phyloP scores from a whole-genome alignment of 2,797 vertebrate genomes.

The Philypnodon macrostomus region DNA sequence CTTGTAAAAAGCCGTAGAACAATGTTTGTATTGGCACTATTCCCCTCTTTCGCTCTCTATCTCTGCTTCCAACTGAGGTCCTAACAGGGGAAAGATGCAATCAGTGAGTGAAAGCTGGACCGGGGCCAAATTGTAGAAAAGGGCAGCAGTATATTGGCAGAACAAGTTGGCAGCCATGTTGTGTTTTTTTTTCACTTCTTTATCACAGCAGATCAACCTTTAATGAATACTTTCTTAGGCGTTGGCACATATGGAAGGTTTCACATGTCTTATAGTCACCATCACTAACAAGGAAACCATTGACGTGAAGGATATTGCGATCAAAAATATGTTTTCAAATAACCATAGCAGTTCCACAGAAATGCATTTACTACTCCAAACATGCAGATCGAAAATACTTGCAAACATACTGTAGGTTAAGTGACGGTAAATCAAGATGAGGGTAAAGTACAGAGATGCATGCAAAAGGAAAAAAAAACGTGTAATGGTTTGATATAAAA shows the following conservation, averaged over 20 bases:
- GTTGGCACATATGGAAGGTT: conserved; percentile 2
- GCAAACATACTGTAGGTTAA: too few relatives aligned
- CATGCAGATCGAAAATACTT: too few relatives aligned
- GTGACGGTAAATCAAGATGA: too few relatives aligned
- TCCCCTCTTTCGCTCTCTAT: conserved; percentile 36
- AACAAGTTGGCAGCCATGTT: conserved; percentile 46
- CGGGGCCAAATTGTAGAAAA: conserved; percentile 46
- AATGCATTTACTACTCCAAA: too few relatives aligned
- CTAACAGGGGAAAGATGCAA: conserved; percentile 47
- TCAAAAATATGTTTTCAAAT: too few relatives aligned
- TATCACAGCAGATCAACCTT: not conserved
- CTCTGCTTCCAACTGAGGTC: conserved; percentile 44
- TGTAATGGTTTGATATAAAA: too few relatives aligned
- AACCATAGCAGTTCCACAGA: too few relatives aligned
- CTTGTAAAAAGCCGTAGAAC: conserved; percentile 69
- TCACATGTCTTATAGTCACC: too few relatives aligned
- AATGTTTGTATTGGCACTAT: conserved; percentile 68
- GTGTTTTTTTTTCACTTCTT: conserved; percentile 36
- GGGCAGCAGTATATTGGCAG: conserved; percentile 36
- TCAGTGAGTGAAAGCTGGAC: conserved; percentile 59
- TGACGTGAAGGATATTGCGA: too few relatives aligned
- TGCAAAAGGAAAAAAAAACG: too few relatives aligned
- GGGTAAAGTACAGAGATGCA: too few relatives aligned
- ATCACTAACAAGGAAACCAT: too few relatives aligned
- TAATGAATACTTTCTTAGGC: conserved; percentile 1